These are phyloP conservation scores for Philereme vetulata DNA, from an alignment of 2,888 invertebrate species.

Conservation along the genomic window DNA sequence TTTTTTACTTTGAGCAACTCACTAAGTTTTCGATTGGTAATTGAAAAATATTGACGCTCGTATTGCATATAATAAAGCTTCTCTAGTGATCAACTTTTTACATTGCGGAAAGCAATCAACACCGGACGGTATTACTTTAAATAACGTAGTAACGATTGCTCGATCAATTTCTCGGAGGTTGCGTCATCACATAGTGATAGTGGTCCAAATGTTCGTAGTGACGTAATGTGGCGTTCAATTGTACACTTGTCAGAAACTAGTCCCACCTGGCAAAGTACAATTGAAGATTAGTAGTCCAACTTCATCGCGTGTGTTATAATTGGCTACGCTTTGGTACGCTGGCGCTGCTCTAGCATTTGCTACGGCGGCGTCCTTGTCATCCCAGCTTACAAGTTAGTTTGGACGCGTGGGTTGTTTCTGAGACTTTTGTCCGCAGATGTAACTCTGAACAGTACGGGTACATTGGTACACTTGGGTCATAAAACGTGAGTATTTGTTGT, in stretches of 20 bases:
- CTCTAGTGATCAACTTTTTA: conserved; percentile 24
- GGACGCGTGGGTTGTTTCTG: conserved; percentile 1
- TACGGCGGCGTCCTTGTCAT: neutral
- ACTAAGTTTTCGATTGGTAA: conserved; percentile 38
- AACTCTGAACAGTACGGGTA: conserved; percentile 19
- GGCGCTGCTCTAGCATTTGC: neutral
- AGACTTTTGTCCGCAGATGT: conserved; percentile 12
- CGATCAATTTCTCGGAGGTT: conserved; percentile 37
- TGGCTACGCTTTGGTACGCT: conserved; percentile 4
- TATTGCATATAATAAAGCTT: conserved; percentile 25
- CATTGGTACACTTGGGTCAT: conserved; percentile 36
- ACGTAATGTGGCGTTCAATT: conserved; percentile 32
- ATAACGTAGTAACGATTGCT: conserved; percentile 31
- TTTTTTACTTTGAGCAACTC: conserved; percentile 36
- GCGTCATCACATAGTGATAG: conserved; percentile 32
- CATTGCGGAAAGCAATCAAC: conserved; percentile 37
- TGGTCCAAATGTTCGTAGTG: conserved; percentile 33
- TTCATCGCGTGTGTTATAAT: conserved; percentile 8
- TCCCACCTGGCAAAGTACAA: conserved; percentile 8
- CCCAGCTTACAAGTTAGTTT: neutral
- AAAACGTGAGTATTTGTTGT: conserved; percentile 42
- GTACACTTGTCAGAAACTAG: conserved; percentile 35
- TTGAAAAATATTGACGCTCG: conserved; percentile 38
- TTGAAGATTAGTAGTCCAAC: conserved; percentile 5
- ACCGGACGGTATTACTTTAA: conserved; percentile 38